These are phyloP conservation scores for Rhinogobio ventralis DNA, from an alignment of 2,797 vertebrate genomes.

Conservation along the genomic window DNA sequence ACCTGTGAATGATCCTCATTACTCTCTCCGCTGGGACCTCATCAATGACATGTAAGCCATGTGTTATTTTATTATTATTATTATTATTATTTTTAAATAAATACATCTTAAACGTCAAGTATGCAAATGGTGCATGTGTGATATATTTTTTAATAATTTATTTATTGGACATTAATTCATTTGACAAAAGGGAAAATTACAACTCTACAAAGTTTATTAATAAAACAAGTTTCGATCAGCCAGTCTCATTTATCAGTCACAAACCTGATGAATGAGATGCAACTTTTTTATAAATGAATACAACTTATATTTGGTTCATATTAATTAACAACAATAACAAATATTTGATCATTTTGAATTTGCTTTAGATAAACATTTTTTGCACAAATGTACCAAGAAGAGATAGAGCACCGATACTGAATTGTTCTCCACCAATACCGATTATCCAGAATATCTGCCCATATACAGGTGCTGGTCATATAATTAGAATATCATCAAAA, in stretches of 20 bases:
- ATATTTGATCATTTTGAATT: neutral
- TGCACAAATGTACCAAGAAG: neutral
- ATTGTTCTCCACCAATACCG: too few species aligned
- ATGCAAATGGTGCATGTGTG: neutral
- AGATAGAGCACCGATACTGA: too few species aligned
- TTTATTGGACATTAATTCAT: neutral
- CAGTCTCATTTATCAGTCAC: neutral
- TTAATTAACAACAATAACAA: neutral
- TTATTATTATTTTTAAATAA: neutral
- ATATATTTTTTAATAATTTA: neutral
- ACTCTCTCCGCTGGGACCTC: conserved; percentile 68
- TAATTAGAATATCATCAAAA: too few species aligned
- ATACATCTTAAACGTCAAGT: neutral
- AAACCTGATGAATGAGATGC: neutral
- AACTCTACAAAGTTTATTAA: neutral
- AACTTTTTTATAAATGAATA: neutral
- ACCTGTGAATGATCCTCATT: conserved; percentile 53
- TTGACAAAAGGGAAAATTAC: neutral
- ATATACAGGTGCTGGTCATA: too few species aligned
- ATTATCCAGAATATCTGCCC: too few species aligned
- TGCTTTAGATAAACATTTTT: neutral
- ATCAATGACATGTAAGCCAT: conserved; percentile 43
- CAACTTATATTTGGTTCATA: neutral
- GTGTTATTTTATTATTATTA: neutral
- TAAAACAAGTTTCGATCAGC: neutral